These are phyloP conservation scores for Keiferia lycopersicella DNA, from an alignment of 2,888 invertebrate genomes.

Conservation along the genomic window DNA sequence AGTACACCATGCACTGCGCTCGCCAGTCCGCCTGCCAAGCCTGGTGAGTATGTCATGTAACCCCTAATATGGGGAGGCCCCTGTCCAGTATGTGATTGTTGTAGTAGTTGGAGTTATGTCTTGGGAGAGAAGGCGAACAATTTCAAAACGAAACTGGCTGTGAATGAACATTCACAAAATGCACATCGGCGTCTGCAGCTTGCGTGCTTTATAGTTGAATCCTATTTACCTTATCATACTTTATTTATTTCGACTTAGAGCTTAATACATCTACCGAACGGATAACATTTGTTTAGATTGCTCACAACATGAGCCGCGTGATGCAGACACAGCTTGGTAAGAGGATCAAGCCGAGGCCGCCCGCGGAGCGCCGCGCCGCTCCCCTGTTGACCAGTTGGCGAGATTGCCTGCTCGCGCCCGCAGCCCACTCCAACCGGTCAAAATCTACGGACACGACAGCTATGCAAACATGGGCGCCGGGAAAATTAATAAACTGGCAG, in stretches of 20 bases:
- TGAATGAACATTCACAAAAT: too few relatives aligned
- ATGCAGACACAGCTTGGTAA: slow-evolving; percentile 2
- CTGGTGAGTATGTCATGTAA: too few relatives aligned
- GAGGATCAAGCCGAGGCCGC: slow-evolving; percentile 20
- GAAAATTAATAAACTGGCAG: neutral
- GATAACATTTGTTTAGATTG: slow-evolving; percentile 1
- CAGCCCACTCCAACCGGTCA: slow-evolving; percentile 32
- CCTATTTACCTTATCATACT: too few relatives aligned
- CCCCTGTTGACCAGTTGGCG: slow-evolving; percentile 45
- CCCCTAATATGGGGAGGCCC: too few relatives aligned
- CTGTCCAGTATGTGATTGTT: too few relatives aligned
- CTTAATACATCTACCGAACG: neutral
- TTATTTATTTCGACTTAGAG: neutral
- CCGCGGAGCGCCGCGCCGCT: slow-evolving; percentile 28
- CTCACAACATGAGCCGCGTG: neutral
- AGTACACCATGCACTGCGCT: too few relatives aligned
- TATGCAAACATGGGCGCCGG: slow-evolving; percentile 31
- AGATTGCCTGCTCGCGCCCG: slow-evolving; percentile 35
- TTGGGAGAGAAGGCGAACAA: too few relatives aligned
- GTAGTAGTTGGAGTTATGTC: too few relatives aligned
- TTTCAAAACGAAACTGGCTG: too few relatives aligned
- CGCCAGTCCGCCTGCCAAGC: too few relatives aligned
- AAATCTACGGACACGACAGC: slow-evolving; percentile 32
- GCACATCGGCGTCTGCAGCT: too few relatives aligned
- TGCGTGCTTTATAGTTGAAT: too few relatives aligned